Evolutionary conservation across 2,113 vertebrate species (phyloP).

Genomic region (Gallinago media): DNA sequence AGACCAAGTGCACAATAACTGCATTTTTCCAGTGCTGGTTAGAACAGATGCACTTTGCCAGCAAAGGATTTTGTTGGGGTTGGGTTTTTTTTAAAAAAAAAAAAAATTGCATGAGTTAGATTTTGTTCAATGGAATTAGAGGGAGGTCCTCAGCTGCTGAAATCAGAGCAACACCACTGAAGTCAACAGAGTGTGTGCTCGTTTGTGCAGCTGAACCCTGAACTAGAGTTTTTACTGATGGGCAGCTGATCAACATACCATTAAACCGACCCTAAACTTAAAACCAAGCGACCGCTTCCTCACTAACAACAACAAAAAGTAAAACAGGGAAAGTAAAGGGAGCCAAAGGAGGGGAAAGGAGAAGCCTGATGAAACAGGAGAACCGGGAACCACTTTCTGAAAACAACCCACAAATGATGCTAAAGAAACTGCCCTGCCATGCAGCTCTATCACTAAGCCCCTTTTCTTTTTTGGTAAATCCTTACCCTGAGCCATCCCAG

Average conservation of each 20-base stretch:
- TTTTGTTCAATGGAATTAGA: conserved; percentile 11
- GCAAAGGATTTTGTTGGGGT: not conserved
- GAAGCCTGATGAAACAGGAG: not conserved
- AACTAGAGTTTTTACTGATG: not conserved
- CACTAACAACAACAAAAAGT: not conserved
- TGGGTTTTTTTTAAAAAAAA: not conserved
- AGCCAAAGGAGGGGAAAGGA: not conserved
- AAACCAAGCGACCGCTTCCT: not conserved
- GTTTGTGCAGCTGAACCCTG: not conserved
- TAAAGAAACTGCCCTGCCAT: not conserved
- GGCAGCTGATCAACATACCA: not conserved
- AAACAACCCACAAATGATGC: not conserved
- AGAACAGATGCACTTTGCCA: conserved; percentile 12
- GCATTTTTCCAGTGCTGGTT: conserved; percentile 31
- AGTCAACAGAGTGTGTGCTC: not conserved
- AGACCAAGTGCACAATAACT: conserved; percentile 55
- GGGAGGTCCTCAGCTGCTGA: not conserved
- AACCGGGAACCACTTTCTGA: not conserved
- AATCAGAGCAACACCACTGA: not conserved
- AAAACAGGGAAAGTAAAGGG: not conserved
- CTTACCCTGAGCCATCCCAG: not conserved
- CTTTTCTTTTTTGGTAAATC: not conserved
- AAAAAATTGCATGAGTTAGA: not conserved
- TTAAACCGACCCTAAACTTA: not conserved
- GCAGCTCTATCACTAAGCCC: not conserved